Evolutionary conservation across 2,888 invertebrate genomes (phyloP).

Genomic region (Trachelus troglodyta): DNA sequence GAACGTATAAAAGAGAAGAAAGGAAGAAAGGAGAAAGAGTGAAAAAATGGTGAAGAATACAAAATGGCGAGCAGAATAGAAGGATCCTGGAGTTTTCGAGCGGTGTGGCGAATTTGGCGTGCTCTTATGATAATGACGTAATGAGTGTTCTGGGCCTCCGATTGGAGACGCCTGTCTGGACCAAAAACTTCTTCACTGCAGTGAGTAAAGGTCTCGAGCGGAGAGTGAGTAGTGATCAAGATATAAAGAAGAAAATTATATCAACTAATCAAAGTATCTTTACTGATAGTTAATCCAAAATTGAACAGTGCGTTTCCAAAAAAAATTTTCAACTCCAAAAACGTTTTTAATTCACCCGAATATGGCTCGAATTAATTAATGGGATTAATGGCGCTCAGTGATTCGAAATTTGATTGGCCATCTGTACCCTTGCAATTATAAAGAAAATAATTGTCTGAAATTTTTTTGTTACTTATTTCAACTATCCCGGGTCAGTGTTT

Average conservation of each 20-base stretch:
- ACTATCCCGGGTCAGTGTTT: background rate
- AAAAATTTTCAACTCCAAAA: no score
- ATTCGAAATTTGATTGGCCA: background rate
- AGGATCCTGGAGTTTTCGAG: background rate
- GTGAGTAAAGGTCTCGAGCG: conserved; percentile 22
- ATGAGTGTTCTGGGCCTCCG: conserved; percentile 49
- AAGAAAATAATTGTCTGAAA: no score
- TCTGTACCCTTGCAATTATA: background rate
- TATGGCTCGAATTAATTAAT: background rate
- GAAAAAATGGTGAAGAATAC: background rate
- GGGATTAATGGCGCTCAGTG: background rate
- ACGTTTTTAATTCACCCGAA: background rate
- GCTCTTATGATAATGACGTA: conserved; percentile 56
- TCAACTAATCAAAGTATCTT: background rate
- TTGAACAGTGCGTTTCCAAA: background rate
- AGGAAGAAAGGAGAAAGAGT: background rate
- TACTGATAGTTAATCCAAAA: background rate
- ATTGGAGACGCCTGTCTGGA: conserved; percentile 48
- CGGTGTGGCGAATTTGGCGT: conserved; percentile 42
- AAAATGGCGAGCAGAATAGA: background rate
- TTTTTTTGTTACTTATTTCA: background rate
- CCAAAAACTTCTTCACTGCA: conserved; percentile 22
- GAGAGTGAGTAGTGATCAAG: background rate
- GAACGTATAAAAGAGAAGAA: background rate
- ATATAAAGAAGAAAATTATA: background rate